Evolutionary conservation across 2,888 invertebrate genomes (phyloP).

Genomic region (Drosophila peninsularis): DNA sequence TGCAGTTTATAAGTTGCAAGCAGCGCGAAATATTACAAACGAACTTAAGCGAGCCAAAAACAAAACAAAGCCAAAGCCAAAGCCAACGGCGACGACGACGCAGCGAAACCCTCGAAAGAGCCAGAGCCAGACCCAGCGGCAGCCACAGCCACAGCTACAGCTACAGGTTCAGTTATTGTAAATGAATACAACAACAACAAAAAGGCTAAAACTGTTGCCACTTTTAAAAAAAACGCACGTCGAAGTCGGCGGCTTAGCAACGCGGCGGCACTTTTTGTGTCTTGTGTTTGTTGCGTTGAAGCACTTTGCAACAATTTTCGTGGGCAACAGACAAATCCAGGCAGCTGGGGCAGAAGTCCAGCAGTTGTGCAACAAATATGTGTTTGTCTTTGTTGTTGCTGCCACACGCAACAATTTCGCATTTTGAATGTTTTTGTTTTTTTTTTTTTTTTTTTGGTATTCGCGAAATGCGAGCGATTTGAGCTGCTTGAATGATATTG

Average conservation of each 20-base stretch:
- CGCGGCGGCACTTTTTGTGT: slow-evolving; percentile 61
- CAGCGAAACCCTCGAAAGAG: slow-evolving; percentile 24
- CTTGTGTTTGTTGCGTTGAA: slow-evolving; percentile 30
- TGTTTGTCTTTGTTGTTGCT: slow-evolving; percentile 10
- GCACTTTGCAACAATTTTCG: slow-evolving; percentile 69
- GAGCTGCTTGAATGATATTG: slow-evolving; percentile 59
- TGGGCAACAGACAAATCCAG: slow-evolving; percentile 53
- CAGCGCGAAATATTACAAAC: slow-evolving; percentile 49
- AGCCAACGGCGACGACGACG: slow-evolving; percentile 33
- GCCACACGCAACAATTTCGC: slow-evolving; percentile 45
- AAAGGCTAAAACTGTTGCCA: slow-evolving; percentile 56
- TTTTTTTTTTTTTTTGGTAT: slow-evolving; percentile 33
- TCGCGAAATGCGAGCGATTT: slow-evolving; percentile 31
- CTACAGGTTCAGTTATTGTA: not conserved
- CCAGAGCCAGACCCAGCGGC: slow-evolving; percentile 18
- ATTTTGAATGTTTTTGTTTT: not conserved
- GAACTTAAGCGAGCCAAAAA: slow-evolving; percentile 16
- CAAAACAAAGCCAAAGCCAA: slow-evolving; percentile 30
- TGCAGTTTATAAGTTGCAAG: slow-evolving; percentile 66
- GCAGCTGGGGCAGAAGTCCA: slow-evolving; percentile 13
- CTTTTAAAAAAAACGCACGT: slow-evolving; percentile 53
- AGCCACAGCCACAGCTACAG: not conserved
- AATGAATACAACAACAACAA: slow-evolving; percentile 13
- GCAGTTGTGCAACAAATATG: slow-evolving; percentile 51
- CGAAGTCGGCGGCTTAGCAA: slow-evolving; percentile 52